Evolutionary conservation across 2,888 invertebrate genomes (phyloP).

Genomic region (Camponotus fellah): DNA sequence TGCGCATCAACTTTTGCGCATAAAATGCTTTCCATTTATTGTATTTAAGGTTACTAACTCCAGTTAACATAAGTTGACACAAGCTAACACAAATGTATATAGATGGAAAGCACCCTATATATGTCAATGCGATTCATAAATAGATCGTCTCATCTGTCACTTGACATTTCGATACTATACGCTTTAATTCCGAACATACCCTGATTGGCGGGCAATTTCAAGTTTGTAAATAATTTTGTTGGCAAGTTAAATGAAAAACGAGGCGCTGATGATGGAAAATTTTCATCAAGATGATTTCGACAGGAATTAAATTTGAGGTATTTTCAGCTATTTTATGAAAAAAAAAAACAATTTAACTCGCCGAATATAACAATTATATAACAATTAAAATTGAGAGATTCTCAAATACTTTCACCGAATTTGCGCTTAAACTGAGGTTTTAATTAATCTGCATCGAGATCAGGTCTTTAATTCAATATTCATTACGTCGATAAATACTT

Average conservation of each 20-base stretch:
- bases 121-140: too few species aligned
- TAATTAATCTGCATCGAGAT: background rate
- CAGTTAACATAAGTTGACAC: too few species aligned
- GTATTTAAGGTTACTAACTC: too few species aligned
- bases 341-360: background rate
- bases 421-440: background rate
- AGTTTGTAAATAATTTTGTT: slow-evolving; percentile 25
- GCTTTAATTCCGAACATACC: background rate
- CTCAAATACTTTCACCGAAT: background rate
- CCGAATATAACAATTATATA: background rate
- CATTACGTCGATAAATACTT: background rate
- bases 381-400: background rate
- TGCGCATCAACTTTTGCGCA: too few species aligned
- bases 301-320: background rate
- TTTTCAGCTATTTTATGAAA: background rate
- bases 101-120: too few species aligned
- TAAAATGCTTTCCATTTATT: too few species aligned
- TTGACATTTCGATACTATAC: background rate
- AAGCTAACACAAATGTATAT: too few species aligned
- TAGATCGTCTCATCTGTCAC: background rate
- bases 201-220: slow-evolving; percentile 27
- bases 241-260: background rate
- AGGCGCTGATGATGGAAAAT: background rate
- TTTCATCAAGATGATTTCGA: background rate
- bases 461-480: background rate